Base-by-base conservation (phyloP, 2,797 vertebrate species). In the Cephalopachus bancanus region DNA sequence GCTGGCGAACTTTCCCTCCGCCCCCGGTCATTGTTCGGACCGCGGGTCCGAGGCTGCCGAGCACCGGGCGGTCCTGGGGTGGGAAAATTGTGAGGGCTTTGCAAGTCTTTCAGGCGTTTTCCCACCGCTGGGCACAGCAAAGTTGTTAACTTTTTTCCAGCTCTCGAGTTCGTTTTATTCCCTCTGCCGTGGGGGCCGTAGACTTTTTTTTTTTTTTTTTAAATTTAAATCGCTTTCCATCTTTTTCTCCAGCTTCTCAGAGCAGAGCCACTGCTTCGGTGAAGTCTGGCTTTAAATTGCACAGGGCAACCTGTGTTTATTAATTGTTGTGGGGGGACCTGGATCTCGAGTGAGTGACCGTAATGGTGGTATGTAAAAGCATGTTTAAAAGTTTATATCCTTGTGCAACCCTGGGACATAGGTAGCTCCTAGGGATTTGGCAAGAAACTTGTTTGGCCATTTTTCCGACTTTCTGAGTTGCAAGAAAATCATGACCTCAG, bases 1-100 rank as follows among this genome's bases (percentile, higher is more conserved):
- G 72, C 87, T 15, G 28, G 49, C 60, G 44, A 97, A 97, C 94
- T 98, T 98, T 97, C 94, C 94, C 95, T 94, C 96, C 89, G 37
- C 72, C 78, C 81, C 44, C 62, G 33, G 80, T 94, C 94, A 97
- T 97, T 98, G 97, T 97, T 97, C 55, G 7, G 30, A 85, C 57
- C 64, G 83, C 33, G 5, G 81, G 55, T 75, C 81, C 44, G 5
- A 55, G 76, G 90, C 94, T 20, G 26, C 75, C 1, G 22, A 94
- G 90, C 53, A 44, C 96, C 51, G 9, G 44, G 84, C 88, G 74
- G 67, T 92, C 84, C 86, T 28, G 60, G 49, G 80, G 55, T 80
- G 93, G 84, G 88, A 91, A 96, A 96, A 93, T 80, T 44, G 15
- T 3, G 69, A 86, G 79, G 83, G 89, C 79, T 92, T 88, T 86